Percentiles rank a stretch among this genome's conserved stretches.
Evolutionary conservation across 2,113 vertebrate genomes (phyloP).

Genomic region (Cyprinus carpio): DNA sequence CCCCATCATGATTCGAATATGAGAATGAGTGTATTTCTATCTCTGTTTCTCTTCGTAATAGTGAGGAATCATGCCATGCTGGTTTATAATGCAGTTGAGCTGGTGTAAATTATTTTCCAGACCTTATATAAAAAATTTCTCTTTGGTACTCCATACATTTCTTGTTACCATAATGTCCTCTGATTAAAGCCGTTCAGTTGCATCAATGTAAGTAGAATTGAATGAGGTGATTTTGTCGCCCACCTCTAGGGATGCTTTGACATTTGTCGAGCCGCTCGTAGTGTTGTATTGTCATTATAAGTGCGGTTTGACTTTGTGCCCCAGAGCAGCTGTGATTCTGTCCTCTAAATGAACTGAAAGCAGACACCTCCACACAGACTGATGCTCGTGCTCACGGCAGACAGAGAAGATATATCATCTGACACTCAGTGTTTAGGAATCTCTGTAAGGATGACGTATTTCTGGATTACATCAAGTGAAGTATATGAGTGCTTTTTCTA

Average conservation of each 20-base stretch:
- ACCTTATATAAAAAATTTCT: background rate
- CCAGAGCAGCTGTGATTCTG: constrained; percentile 8
- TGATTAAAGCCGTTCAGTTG: background rate
- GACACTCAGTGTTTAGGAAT: background rate
- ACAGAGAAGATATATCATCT: background rate
- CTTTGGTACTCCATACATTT: background rate
- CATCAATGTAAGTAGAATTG: background rate
- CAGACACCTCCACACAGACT: background rate
- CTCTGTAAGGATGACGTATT: background rate
- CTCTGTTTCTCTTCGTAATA: background rate
- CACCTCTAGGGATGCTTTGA: background rate
- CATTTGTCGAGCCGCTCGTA: background rate
- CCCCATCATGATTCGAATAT: background rate
- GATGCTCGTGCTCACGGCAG: background rate
- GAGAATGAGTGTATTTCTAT: background rate
- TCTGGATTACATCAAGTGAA: background rate
- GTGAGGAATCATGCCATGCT: too few species aligned
- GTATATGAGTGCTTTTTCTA: background rate
- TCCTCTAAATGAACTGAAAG: constrained; percentile 26
- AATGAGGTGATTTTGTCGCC: background rate
- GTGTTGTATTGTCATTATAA: background rate
- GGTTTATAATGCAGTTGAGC: background rate
- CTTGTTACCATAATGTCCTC: background rate
- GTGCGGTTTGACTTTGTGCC: background rate
- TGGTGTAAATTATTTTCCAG: background rate